Evolutionary conservation across 2,888 invertebrate genomes (phyloP).

Genomic region (Cheilosia impressa): DNA sequence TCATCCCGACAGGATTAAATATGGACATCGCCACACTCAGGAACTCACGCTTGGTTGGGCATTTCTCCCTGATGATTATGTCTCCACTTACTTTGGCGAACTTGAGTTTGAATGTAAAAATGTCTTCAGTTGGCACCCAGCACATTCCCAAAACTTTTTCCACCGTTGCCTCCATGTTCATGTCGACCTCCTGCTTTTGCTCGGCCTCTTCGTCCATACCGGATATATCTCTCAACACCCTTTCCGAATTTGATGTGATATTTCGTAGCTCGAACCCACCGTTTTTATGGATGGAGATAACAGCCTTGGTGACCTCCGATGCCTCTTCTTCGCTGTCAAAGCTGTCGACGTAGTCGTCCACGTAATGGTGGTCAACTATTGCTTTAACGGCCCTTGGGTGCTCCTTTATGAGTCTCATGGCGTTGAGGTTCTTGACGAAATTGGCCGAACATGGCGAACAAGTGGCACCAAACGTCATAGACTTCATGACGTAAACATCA

Average conservation of each 20-base stretch:
- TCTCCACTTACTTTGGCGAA: not conserved
- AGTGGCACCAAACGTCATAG: slow-evolving; percentile 21
- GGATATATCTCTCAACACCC: no score
- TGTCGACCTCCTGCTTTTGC: no score
- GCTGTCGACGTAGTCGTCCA: no score
- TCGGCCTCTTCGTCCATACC: no score
- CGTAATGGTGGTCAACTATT: not conserved
- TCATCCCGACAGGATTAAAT: slow-evolving; percentile 2
- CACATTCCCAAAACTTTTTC: not conserved
- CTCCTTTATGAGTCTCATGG: not conserved
- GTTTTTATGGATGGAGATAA: no score
- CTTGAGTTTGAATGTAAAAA: not conserved
- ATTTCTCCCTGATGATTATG: not conserved
- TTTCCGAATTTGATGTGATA: no score
- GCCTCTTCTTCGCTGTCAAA: no score
- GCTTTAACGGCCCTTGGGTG: not conserved
- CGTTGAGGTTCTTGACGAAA: not conserved
- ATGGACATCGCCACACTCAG: slow-evolving; percentile 2
- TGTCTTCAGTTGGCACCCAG: not conserved
- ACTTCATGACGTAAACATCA: slow-evolving; percentile 11
- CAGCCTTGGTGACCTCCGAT: no score
- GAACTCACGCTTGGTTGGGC: slow-evolving; percentile 1
- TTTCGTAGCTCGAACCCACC: no score
- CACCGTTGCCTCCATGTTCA: not conserved
- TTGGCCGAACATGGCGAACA: not conserved